A percentile compares a stretch with the other conserved stretches of the same genome.
phyloP scores from a whole-genome alignment of 2,113 vertebrate genomes.

The Pipra filicauda region DNA sequence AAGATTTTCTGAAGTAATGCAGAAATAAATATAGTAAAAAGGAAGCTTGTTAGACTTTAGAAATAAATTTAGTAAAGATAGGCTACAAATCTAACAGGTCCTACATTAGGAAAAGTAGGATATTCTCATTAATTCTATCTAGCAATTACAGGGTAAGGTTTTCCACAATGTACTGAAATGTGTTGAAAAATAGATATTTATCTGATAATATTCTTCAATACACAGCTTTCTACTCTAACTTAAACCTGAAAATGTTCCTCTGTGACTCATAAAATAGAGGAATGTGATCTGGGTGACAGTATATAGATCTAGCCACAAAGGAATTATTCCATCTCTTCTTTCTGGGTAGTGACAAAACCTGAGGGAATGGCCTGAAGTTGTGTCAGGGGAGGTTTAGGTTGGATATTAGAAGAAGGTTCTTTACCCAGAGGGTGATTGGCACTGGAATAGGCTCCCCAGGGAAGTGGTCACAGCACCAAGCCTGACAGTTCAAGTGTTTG shows the following conservation, averaged over 20 bases:
- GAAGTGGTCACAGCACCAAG: background rate
- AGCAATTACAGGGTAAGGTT: background rate
- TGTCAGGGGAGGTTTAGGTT: background rate
- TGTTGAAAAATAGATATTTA: background rate
- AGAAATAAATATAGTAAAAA: background rate
- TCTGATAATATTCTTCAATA: background rate
- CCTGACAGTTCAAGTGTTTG: fast-evolving
- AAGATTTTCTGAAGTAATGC: background rate
- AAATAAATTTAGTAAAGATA: background rate
- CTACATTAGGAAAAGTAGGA: background rate
- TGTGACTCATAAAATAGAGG: background rate
- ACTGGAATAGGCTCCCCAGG: background rate
- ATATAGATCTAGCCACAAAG: background rate
- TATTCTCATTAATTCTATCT: background rate
- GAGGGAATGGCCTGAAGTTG: background rate
- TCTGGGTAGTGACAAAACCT: background rate
- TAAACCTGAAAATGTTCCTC: background rate
- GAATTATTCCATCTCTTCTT: background rate
- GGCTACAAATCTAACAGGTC: background rate
- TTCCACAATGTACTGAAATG: fast-evolving
- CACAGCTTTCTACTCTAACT: background rate
- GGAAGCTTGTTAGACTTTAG: background rate
- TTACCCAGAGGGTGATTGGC: background rate
- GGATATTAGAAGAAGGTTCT: background rate
- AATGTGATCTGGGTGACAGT: background rate